phyloP scores from a whole-genome alignment of 1,140 invertebrate genomes.

The Vanessa atalanta region DNA sequence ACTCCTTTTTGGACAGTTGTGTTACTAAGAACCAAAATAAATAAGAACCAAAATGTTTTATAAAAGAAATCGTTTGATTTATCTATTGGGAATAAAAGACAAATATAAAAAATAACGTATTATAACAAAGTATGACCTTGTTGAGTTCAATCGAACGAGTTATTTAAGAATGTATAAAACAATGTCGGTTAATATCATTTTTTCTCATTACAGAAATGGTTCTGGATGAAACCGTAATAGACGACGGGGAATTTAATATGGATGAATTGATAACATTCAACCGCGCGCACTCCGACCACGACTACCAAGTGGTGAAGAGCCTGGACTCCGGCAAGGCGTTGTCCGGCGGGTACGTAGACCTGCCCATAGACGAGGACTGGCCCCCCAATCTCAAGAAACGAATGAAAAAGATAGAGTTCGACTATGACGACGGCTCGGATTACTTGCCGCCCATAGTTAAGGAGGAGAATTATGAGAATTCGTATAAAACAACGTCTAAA shows the following conservation, averaged over 20 bases:
- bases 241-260: constrained; percentile 76
- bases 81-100: too few species aligned
- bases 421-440: constrained; percentile 71
- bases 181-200: background rate
- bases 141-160: too few species aligned
- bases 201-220: constrained; percentile 58
- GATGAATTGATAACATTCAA: constrained; percentile 76
- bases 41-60: too few species aligned
- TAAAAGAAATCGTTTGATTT: too few species aligned
- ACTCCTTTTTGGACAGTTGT: too few species aligned
- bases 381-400: constrained; percentile 69
- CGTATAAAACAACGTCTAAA: constrained; percentile 52
- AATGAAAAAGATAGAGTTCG: constrained; percentile 73
- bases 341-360: constrained; percentile 68
- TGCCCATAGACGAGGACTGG: constrained; percentile 78
- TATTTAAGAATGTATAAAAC: too few species aligned
- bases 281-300: constrained; percentile 75
- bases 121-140: too few species aligned
- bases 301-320: constrained; percentile 72
- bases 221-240: constrained; percentile 73
- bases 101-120: too few species aligned
- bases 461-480: constrained; percentile 69
- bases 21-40: too few species aligned
- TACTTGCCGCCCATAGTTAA: constrained; percentile 68
- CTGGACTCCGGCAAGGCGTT: constrained; percentile 48